A percentile compares a stretch with the other conserved stretches of the same genome.
Conservation (phyloP, 2,797 vertebrate species). For the Xenentodon cancila region DNA sequence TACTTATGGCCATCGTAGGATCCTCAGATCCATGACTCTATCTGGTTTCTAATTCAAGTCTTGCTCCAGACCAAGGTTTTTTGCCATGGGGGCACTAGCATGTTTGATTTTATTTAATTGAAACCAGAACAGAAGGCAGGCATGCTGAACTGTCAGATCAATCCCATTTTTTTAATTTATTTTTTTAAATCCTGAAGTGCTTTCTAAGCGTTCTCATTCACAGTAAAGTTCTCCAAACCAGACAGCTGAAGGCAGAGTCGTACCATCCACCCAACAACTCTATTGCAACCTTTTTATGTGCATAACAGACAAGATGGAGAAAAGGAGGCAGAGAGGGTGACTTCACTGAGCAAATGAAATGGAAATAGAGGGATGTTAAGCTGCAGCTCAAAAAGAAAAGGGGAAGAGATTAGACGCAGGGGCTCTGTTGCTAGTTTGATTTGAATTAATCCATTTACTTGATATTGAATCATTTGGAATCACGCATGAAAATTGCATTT, state of each 20-base stretch:
- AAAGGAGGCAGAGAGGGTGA: slow-evolving; percentile 24
- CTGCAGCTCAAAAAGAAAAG: slow-evolving; percentile 49
- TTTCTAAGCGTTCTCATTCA: slow-evolving; percentile 36
- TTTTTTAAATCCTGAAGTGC: slow-evolving; percentile 32
- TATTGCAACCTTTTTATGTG: slow-evolving; percentile 50
- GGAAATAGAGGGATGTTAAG: slow-evolving; percentile 49
- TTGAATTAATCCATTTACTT: slow-evolving; percentile 57
- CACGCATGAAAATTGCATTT: slow-evolving; percentile 44
- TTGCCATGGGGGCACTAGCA: slow-evolving; percentile 19
- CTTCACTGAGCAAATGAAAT: slow-evolving; percentile 40
- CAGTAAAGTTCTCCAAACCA: slow-evolving; percentile 25
- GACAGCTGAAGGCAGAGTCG: slow-evolving; percentile 38
- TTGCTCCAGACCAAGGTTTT: slow-evolving; percentile 35
- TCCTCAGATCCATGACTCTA: slow-evolving; percentile 26
- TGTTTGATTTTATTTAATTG: slow-evolving; percentile 67
- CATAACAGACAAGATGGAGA: slow-evolving; percentile 40
- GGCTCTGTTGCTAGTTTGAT: slow-evolving; percentile 53
- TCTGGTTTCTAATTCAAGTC: slow-evolving; percentile 36
- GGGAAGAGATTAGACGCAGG: slow-evolving; percentile 48
- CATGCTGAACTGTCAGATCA: slow-evolving; percentile 56
- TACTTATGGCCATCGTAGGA: slow-evolving; percentile 24
- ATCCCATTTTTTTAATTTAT: slow-evolving; percentile 22
- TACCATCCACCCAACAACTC: slow-evolving; percentile 24
- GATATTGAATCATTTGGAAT: slow-evolving; percentile 56
- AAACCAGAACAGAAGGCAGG: slow-evolving; percentile 64